phyloP scores from a whole-genome alignment of 1,140 invertebrate species.

The Sesamia nonagrioides region DNA sequence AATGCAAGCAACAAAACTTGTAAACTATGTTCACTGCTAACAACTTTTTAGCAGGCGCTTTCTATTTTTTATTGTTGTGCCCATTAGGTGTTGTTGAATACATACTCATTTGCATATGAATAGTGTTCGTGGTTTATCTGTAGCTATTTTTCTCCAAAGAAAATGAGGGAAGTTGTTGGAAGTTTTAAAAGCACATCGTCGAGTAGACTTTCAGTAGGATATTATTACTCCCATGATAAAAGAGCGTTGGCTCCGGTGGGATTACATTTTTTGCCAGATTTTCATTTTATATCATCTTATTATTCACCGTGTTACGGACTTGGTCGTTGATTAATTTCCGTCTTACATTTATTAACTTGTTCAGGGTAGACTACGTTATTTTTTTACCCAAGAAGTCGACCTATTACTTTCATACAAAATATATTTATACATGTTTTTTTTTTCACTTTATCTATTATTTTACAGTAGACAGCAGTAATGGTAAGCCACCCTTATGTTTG shows the following conservation, averaged over 20 bases:
- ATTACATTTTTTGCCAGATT: no score
- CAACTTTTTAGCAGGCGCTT: conserved; percentile 33
- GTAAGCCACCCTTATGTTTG: no score
- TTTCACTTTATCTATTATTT: no score
- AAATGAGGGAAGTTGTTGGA: background rate
- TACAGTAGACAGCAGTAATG: no score
- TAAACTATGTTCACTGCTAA: conserved; percentile 29
- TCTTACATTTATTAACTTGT: no score
- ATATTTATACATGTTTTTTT: no score
- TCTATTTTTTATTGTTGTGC: conserved; percentile 3
- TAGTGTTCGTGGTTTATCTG: conserved; percentile 7
- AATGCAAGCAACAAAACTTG: conserved; percentile 10
- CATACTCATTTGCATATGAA: background rate
- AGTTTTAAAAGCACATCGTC: background rate
- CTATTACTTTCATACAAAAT: no score
- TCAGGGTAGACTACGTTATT: no score
- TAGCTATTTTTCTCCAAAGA: background rate
- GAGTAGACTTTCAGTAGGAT: background rate
- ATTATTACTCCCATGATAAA: background rate
- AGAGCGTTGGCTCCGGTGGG: no score
- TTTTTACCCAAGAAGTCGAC: no score
- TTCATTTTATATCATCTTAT: background rate
- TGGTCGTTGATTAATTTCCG: no score
- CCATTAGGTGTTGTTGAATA: background rate
- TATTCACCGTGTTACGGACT: background rate